Evolutionary conservation across 2,113 vertebrate genomes (phyloP).

Genomic region (Chaetura pelagica): DNA sequence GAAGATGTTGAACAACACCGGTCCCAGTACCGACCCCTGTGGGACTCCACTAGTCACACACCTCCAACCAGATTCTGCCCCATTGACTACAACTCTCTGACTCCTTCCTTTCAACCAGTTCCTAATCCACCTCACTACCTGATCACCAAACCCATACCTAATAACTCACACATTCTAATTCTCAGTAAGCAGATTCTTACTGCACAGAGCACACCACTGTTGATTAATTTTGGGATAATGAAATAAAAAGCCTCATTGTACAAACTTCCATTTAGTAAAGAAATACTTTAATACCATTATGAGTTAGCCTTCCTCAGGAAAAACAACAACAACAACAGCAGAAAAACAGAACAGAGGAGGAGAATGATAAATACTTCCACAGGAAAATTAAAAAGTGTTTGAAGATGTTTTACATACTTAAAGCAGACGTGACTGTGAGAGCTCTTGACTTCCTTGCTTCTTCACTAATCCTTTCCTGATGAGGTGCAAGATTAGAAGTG

Average conservation of each 20-base stretch:
- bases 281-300: accelerated
- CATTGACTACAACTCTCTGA: too few species aligned
- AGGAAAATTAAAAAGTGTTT: neutral
- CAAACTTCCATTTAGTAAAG: neutral
- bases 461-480: neutral
- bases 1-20: too few species aligned
- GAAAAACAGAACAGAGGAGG: neutral
- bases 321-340: too few species aligned
- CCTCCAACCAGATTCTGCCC: too few species aligned
- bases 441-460: neutral
- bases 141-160: too few species aligned
- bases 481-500: neutral
- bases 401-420: neutral
- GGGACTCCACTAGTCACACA: too few species aligned
- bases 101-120: too few species aligned
- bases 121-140: too few species aligned
- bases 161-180: neutral
- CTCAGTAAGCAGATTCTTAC: neutral
- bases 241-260: neutral
- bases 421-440: neutral
- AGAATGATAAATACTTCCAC: neutral
- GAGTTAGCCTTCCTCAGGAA: neutral
- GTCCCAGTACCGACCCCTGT: too few species aligned
- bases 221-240: neutral
- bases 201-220: neutral